These are phyloP conservation scores for Bombus difficillimus DNA, from an alignment of 1,140 invertebrate species.

Conservation along the genomic window DNA sequence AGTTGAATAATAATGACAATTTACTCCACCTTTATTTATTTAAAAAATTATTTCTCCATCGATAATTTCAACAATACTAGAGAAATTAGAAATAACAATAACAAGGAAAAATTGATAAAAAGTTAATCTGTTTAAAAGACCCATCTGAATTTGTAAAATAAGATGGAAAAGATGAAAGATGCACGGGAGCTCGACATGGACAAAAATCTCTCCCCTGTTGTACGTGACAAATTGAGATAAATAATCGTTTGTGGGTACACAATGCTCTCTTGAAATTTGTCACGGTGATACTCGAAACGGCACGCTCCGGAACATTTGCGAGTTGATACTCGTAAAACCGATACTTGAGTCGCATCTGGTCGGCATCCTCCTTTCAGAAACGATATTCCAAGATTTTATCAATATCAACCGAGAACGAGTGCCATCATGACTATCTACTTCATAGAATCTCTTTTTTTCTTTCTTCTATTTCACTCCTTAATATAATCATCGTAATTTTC, in stretches of 20 bases:
- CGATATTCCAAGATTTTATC: conserved; percentile 14
- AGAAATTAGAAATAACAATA: not conserved
- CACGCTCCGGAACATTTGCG: conserved; percentile 59
- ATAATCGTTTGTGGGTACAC: conserved; percentile 66
- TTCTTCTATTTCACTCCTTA: not conserved
- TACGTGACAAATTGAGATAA: conserved; percentile 74
- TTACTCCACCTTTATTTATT: not conserved
- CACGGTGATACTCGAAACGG: conserved; percentile 65
- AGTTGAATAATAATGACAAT: not conserved
- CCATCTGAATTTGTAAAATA: not conserved
- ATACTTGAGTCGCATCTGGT: conserved; percentile 58
- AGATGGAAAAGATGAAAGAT: not conserved
- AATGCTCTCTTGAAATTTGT: conserved; percentile 68
- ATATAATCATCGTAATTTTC: not conserved
- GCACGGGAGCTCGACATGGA: not conserved
- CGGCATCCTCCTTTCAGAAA: conserved; percentile 10
- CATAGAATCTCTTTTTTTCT: not conserved
- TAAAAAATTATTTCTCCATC: not conserved
- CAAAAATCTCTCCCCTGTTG: conserved; percentile 5
- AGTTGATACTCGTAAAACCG: conserved; percentile 44
- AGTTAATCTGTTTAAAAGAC: not conserved
- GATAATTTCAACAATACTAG: no score
- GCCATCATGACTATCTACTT: not conserved
- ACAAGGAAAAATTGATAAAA: not conserved
- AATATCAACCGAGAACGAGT: not conserved